phyloP scores from a whole-genome alignment of 2,113 vertebrate species.

The Ceyx melanurus region DNA sequence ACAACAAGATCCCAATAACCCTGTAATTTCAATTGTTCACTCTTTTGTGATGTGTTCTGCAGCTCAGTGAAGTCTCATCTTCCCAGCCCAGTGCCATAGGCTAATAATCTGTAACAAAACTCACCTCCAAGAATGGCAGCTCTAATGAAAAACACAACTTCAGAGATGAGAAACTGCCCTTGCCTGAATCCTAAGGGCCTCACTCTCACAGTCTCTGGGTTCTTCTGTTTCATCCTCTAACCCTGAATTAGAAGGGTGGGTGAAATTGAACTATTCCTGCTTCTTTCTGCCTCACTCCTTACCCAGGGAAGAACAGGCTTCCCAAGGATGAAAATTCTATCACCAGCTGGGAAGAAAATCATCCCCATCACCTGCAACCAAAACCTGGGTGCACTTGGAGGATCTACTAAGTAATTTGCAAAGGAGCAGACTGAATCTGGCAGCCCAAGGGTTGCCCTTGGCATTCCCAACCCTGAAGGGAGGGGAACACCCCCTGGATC shows the following conservation, averaged over 20 bases:
- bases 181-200: slow-evolving; percentile 61
- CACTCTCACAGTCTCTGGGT: slow-evolving; percentile 8
- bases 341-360: not conserved
- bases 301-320: slow-evolving; percentile 4
- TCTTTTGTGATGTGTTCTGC: slow-evolving; percentile 63
- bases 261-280: slow-evolving; percentile 25
- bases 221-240: slow-evolving; percentile 53
- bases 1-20: slow-evolving; percentile 68
- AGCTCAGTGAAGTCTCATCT: slow-evolving; percentile 67
- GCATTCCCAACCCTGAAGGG: not conserved
- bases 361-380: not conserved
- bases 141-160: slow-evolving; percentile 60
- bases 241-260: slow-evolving; percentile 48
- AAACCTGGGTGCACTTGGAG: not conserved
- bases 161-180: slow-evolving; percentile 54
- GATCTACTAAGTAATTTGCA: not conserved
- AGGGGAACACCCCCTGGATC: not conserved
- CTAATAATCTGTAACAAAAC: slow-evolving; percentile 71
- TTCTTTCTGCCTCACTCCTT: slow-evolving; percentile 32
- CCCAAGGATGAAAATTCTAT: not conserved
- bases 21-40: slow-evolving; percentile 73
- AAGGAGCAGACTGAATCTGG: not conserved
- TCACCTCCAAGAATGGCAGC: slow-evolving; percentile 74
- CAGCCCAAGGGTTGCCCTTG: not conserved
- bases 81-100: slow-evolving; percentile 68